Percentiles rank a stretch among this genome's conserved stretches.
Conservation (phyloP, 2,797 vertebrate species). For the Pogoniulus pusillus region DNA sequence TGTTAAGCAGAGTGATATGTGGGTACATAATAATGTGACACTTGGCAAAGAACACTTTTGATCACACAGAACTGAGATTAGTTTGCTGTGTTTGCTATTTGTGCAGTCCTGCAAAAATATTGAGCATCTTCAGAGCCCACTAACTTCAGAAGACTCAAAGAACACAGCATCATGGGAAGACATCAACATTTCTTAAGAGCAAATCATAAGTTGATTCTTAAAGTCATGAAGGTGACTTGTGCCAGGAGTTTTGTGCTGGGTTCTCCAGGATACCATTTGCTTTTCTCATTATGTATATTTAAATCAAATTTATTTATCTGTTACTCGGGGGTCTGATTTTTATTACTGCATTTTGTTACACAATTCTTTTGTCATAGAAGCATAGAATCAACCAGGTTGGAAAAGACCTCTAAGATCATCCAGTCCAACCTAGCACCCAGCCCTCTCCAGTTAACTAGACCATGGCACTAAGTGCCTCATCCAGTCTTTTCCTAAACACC, state of each 20-base stretch:
- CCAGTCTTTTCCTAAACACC: too few species aligned
- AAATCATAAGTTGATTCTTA: neutral
- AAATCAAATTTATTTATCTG: neutral
- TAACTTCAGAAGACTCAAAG: neutral
- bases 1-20: neutral
- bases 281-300: neutral
- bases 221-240: neutral
- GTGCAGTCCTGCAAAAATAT: neutral
- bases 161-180: neutral
- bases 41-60: neutral
- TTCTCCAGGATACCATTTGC: neutral
- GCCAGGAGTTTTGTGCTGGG: neutral
- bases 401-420: too few species aligned
- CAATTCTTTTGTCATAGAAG: neutral
- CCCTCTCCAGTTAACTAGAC: too few species aligned
- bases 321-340: neutral
- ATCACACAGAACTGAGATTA: neutral
- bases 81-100: neutral
- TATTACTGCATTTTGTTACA: neutral
- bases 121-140: neutral
- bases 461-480: too few species aligned
- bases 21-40: neutral
- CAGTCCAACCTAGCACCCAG: too few species aligned
- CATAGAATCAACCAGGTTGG: too few species aligned
- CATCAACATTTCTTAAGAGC: neutral